Base-by-base conservation (phyloP, 2,888 invertebrate genomes). In the Masnerella sp. region DNA sequence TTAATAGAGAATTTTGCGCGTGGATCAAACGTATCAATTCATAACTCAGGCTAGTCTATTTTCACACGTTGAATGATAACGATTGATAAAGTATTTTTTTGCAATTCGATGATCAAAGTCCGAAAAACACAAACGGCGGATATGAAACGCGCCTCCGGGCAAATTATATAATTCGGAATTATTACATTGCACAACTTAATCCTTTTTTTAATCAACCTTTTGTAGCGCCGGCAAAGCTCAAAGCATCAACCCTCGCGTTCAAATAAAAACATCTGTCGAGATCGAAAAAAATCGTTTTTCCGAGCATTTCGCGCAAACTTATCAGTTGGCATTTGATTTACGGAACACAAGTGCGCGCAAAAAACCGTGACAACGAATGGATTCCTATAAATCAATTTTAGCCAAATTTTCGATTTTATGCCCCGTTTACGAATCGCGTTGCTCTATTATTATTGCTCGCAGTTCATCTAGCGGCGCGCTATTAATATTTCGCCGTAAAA, bases 91-190 rank as follows among this genome's bases (percentile, higher is more conserved):
- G 14, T 56, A 64, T 61, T 18, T 49, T 51, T 54, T 61, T 40
- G 15, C 38, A 61, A 59, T 69, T 61, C 47, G 22, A 32, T 45
- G 54, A 61, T 69, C 61, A 69, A 54, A 69, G 69, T 40, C 38
- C 17, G 20, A 54, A 69, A 68, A 54, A 54, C 9, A 64, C 18
- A 45, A 25, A 43, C 45, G 28, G 36, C 45, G 43, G 40, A 52
- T 12, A 28, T 20, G 7, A n/a, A 4, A n/a, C 28, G 17, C 28
- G 28, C 20, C 20, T 47, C 5, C 20, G 38, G 45, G 65, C n/a
- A n/a, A 54, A 47, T 54, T 25, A 47, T 54, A 38, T 54, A 47
- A 65, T 45, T 54, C 18, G 36, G 28, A 45, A 43, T 64, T 52
- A 64, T 52, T 45, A 43, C 22, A 64, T 52, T 54, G 54, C 45